Base-by-base conservation (phyloP, 2,113 vertebrate species). In the Polyodon spathula region DNA sequence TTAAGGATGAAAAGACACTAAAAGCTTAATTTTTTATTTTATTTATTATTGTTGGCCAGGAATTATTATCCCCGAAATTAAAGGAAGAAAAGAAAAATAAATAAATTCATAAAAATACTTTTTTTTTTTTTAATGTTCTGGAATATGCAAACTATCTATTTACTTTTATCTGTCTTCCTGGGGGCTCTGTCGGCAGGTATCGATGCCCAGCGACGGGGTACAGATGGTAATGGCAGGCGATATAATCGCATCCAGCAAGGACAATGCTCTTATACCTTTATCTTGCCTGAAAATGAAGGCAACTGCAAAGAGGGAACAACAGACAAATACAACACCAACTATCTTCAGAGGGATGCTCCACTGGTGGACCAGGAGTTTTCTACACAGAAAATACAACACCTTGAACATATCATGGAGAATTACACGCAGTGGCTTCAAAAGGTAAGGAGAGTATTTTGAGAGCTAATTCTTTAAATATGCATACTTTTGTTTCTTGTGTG, bases 361-460 rank as follows among this genome's bases (percentile, higher is more conserved):
- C 92, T 90, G 67, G 76, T 89, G 67, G 94, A 95, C 66, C 82
- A 85, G 17, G 95, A 97, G 70, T 92, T 92, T 76, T 86, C 95
- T 67, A 88, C 77, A 76, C 93, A 97, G 90, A 95, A 95, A 84
- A 93, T 98, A 69, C 93, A 98, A 69, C 93, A 93, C 79, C 88
- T 98, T 76, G 96, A 98, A 73, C 91, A 93, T 82, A 85, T 95
- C 72, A 97, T 97, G 93, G 93, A 97, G 84, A 98, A 98, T 80
- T 97, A 98, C 66, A 98, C 96, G 58, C 95, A 95, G 84, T 98
- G 96, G 96, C 86, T 98, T 55, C 96, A 96, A 76, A 98, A 97
- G 92, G 96, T 98, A 91, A 91, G 88, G 77, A 37, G 14, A 4
- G 6, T 38, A 38, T 50, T 50, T 50, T 6, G 8, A n/a, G 48